These are phyloP conservation scores for Hippocampus zosterae DNA, from an alignment of 2,113 vertebrate species.

Conservation along the genomic window DNA sequence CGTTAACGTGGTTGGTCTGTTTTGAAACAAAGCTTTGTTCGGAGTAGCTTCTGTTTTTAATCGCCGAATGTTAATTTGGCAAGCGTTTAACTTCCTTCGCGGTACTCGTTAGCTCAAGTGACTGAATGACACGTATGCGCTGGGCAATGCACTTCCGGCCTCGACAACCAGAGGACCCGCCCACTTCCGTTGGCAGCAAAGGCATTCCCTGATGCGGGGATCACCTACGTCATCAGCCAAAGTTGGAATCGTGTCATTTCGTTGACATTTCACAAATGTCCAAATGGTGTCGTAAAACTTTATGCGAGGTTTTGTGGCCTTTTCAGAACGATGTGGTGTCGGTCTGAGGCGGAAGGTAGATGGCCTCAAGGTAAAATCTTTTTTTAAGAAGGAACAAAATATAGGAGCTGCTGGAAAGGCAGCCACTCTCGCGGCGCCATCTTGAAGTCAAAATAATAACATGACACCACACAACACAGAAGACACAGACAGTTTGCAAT, in stretches of 20 bases:
- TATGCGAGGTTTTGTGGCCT: neutral
- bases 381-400: too few relatives aligned
- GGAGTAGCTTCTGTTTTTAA: neutral
- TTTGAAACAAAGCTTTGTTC: neutral
- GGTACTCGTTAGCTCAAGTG: constrained; percentile 49
- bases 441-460: too few relatives aligned
- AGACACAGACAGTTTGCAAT: too few relatives aligned
- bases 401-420: too few relatives aligned
- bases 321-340: neutral
- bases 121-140: constrained; percentile 81
- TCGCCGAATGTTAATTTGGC: neutral
- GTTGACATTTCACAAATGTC: neutral
- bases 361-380: too few relatives aligned
- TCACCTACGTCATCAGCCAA: too few relatives aligned
- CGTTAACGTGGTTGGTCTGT: neutral
- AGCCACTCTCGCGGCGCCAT: too few relatives aligned
- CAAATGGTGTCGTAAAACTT: neutral
- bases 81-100: constrained; percentile 50
- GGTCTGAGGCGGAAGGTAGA: too few relatives aligned
- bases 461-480: too few relatives aligned
- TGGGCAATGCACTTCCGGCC: constrained; percentile 62
- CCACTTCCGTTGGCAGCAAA: neutral
- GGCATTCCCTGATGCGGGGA: too few relatives aligned
- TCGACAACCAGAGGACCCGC: constrained; percentile 27
- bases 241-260: neutral